Conservation (phyloP, 2,113 vertebrate genomes). For the Dipodomys spectabilis region DNA sequence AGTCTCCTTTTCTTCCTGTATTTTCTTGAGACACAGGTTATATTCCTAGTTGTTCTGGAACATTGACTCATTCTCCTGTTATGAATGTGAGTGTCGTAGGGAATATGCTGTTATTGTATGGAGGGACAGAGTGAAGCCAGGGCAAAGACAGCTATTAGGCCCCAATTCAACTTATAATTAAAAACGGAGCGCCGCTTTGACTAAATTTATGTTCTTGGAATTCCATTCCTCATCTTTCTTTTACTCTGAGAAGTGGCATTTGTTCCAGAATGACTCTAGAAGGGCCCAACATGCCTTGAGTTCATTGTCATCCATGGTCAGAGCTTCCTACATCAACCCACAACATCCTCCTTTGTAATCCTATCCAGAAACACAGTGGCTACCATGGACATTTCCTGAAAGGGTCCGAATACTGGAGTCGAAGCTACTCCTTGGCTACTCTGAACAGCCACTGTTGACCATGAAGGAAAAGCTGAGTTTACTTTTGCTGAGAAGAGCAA, state of each 20-base stretch:
- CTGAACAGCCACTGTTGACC: constrained; percentile 7
- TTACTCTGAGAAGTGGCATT: constrained; percentile 3
- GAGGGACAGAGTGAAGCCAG: constrained; percentile 28
- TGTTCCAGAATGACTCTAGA: constrained; percentile 38
- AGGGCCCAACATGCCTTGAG: neutral
- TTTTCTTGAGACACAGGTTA: constrained; percentile 32
- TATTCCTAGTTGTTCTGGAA: constrained; percentile 51
- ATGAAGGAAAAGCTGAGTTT: constrained; percentile 31
- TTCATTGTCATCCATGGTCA: neutral
- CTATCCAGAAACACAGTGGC: neutral
- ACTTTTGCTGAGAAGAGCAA: constrained; percentile 65
- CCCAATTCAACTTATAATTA: constrained; percentile 46
- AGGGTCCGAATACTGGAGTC: neutral
- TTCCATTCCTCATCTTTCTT: neutral
- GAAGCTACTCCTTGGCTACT: neutral
- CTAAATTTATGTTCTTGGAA: neutral
- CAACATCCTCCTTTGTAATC: neutral
- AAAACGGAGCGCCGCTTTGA: constrained; percentile 17
- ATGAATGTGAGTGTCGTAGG: constrained; percentile 33
- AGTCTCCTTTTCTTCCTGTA: constrained; percentile 39
- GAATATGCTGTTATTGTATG: neutral
- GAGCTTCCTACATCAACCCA: neutral
- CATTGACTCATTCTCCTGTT: constrained; percentile 60
- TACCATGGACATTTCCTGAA: constrained; percentile 24
- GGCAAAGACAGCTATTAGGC: neutral